Evolutionary conservation across 2,113 vertebrate species (phyloP).

Genomic region (Nerophis lumbriciformis): DNA sequence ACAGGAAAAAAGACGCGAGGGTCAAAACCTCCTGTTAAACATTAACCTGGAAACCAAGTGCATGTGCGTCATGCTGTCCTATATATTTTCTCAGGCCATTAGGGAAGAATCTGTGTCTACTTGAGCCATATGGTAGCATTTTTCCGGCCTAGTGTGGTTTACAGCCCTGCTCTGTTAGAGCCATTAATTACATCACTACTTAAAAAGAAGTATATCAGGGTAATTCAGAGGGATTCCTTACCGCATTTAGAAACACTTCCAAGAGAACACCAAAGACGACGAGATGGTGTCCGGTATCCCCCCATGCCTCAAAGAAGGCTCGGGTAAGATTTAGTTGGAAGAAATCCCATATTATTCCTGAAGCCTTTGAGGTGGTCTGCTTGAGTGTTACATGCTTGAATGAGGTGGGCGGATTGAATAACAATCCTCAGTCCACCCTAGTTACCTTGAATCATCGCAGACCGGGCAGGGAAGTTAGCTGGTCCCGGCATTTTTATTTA

Average conservation of each 20-base stretch:
- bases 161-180: conserved; percentile 61
- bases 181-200: conserved; percentile 76
- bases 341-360: conserved; percentile 32
- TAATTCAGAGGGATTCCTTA: conserved; percentile 49
- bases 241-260: conserved; percentile 58
- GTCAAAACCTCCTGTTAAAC: conserved; percentile 23
- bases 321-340: conserved; percentile 36
- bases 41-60: conserved; percentile 33
- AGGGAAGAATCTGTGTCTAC: conserved; percentile 54
- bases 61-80: conserved; percentile 27
- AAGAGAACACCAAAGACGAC: conserved; percentile 47
- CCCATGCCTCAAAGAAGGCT: conserved; percentile 16
- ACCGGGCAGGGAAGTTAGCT: conserved; percentile 38
- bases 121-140: conserved; percentile 70
- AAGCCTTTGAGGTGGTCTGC: conserved; percentile 27
- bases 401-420: conserved; percentile 43
- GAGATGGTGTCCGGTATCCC: conserved; percentile 20
- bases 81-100: conserved; percentile 36
- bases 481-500: conserved; percentile 68
- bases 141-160: conserved; percentile 60
- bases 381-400: conserved; percentile 23
- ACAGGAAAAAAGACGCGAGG: too few species aligned
- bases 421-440: conserved; percentile 38
- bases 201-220: conserved; percentile 61
- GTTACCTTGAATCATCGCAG: conserved; percentile 47